phyloP scores from a whole-genome alignment of 2,888 invertebrate species.

The Neelides folsomi region DNA sequence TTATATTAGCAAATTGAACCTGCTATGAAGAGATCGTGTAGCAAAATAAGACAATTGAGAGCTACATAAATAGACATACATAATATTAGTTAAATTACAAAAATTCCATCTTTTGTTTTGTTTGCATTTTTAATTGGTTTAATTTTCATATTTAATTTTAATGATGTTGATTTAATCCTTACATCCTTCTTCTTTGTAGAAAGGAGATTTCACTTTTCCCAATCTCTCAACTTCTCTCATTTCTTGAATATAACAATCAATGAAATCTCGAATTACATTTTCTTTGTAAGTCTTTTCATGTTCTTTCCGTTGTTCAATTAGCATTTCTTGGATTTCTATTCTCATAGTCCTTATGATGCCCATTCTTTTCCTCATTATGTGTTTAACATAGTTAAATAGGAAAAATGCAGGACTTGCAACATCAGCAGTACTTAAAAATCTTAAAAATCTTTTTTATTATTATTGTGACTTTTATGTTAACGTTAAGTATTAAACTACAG shows the following conservation, averaged over 20 bases:
- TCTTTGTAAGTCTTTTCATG: constrained; percentile 15
- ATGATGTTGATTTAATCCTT: neutral
- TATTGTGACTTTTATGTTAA: too few species aligned
- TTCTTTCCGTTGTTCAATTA: constrained; percentile 11
- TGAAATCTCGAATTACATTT: constrained; percentile 13
- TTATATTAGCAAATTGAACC: too few species aligned
- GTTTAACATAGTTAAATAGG: too few species aligned
- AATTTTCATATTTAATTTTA: neutral
- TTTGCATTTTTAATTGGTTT: too few species aligned
- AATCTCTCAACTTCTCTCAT: constrained; percentile 2
- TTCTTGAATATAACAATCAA: constrained; percentile 19
- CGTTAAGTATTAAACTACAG: too few species aligned
- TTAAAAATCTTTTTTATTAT: too few species aligned
- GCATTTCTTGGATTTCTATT: constrained; percentile 3
- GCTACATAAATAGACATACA: constrained; percentile 7
- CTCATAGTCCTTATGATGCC: neutral
- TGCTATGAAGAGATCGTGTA: constrained; percentile 23
- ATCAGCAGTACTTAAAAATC: too few species aligned
- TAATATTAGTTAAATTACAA: neutral
- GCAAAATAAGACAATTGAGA: constrained; percentile 10
- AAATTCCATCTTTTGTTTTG: too few species aligned
- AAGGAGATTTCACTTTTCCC: constrained; percentile 10
- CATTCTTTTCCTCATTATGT: too few species aligned
- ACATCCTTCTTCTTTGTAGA: constrained; percentile 24
- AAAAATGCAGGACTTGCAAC: too few species aligned